Percentiles rank a stretch among this genome's conserved stretches.
These are phyloP conservation scores for Tragelaphus imberbis DNA, from an alignment of 2,113 vertebrate species.

Conservation along the genomic window DNA sequence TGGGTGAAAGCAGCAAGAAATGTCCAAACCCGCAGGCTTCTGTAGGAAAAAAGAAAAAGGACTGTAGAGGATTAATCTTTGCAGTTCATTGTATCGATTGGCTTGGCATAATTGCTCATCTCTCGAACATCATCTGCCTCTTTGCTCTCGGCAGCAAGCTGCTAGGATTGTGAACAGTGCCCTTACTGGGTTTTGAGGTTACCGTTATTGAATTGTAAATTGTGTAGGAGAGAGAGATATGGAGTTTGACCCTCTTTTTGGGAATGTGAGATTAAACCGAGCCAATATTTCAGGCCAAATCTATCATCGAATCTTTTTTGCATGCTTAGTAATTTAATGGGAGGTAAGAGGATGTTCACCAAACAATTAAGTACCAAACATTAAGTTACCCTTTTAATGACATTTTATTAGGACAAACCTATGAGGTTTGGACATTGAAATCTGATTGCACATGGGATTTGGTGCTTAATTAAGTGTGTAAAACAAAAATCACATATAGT, in stretches of 20 bases:
- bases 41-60: constrained; percentile 30
- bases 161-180: constrained; percentile 37
- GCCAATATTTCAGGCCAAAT: background rate
- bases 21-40: constrained; percentile 21
- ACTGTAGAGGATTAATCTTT: constrained; percentile 54
- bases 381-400: background rate
- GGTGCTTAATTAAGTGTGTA: background rate
- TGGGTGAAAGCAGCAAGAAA: background rate
- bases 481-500: background rate
- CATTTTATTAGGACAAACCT: background rate
- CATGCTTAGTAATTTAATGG: background rate
- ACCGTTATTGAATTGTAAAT: constrained; percentile 36
- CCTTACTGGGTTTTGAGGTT: background rate
- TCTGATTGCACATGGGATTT: background rate
- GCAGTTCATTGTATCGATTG: constrained; percentile 44
- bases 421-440: background rate
- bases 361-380: background rate
- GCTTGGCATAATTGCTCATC: constrained; percentile 27
- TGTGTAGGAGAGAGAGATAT: constrained; percentile 2
- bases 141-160: constrained; percentile 47
- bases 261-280: background rate
- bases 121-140: background rate
- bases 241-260: background rate
- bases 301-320: background rate
- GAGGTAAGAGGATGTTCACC: background rate